These are phyloP conservation scores for Zaprionus lineosus DNA, from an alignment of 2,888 invertebrate genomes.

Conservation along the genomic window DNA sequence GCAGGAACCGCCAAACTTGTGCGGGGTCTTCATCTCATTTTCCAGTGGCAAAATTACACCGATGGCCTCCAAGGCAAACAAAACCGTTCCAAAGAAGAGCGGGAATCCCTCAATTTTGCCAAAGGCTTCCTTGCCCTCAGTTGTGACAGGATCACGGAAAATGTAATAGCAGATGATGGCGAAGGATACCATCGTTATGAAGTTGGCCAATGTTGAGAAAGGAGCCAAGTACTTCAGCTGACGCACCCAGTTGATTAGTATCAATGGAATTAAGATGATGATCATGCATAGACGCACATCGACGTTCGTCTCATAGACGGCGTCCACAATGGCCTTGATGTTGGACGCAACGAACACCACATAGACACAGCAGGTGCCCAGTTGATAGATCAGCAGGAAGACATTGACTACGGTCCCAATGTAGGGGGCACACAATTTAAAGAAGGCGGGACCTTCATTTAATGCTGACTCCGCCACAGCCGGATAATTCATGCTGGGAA, in stretches of 20 bases:
- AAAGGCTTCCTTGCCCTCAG: conserved; percentile 86
- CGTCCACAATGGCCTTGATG: conserved; percentile 87
- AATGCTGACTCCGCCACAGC: conserved; percentile 91
- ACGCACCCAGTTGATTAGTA: conserved; percentile 89
- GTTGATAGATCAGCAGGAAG: conserved; percentile 93
- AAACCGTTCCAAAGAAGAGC: conserved; percentile 96
- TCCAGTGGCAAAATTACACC: conserved; percentile 92
- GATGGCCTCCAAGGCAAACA: conserved; percentile 98
- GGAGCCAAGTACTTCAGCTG: conserved; percentile 94
- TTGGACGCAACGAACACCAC: conserved; percentile 96
- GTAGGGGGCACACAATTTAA: conserved; percentile 86
- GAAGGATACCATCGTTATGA: conserved; percentile 91
- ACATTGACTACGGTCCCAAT: conserved; percentile 88
- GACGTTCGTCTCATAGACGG: conserved; percentile 84
- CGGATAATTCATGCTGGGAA: conserved; percentile 90
- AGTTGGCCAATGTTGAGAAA: conserved; percentile 94
- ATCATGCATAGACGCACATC: conserved; percentile 88
- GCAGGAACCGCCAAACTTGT: conserved; percentile 89
- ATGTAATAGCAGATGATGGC: conserved; percentile 93
- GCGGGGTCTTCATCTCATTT: conserved; percentile 96
- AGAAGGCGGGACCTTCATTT: conserved; percentile 88
- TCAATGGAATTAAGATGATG: conserved; percentile 88
- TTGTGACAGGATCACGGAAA: conserved; percentile 87
- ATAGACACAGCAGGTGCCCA: conserved; percentile 98
- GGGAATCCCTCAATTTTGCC: conserved; percentile 89